These are phyloP conservation scores for Prosopocoilus inquinatus DNA, from an alignment of 2,888 invertebrate species.

Conservation along the genomic window DNA sequence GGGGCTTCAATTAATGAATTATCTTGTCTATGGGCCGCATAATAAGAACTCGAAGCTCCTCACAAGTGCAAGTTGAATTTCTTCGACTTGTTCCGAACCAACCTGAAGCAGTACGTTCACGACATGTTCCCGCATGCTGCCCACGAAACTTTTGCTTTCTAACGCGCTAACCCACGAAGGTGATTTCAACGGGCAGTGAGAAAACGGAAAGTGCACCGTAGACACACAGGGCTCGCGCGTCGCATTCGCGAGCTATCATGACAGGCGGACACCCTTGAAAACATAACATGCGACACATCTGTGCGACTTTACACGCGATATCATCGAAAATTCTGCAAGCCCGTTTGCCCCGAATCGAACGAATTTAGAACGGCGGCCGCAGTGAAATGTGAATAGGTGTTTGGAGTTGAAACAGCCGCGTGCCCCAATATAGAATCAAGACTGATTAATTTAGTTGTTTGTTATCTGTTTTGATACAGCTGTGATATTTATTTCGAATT, in stretches of 20 bases:
- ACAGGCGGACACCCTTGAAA: conserved; percentile 14
- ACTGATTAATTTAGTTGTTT: conserved; percentile 25
- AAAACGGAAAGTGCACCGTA: conserved; percentile 19
- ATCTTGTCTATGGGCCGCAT: too few relatives aligned
- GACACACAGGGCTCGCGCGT: conserved; percentile 9
- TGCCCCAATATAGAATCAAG: conserved; percentile 17
- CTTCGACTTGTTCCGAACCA: neutral
- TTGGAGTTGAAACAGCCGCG: conserved; percentile 11
- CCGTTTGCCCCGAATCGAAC: neutral
- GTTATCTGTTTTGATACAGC: conserved; percentile 4
- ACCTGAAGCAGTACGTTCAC: conserved; percentile 5
- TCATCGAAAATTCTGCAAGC: neutral
- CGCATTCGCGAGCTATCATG: conserved; percentile 19
- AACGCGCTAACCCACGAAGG: conserved; percentile 20
- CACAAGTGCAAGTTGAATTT: too few relatives aligned
- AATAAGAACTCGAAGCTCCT: too few relatives aligned
- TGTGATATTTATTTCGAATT: conserved; percentile 11
- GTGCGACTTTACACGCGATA: neutral
- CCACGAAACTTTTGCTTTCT: conserved; percentile 29
- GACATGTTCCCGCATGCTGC: conserved; percentile 3
- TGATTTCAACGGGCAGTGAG: conserved; percentile 26
- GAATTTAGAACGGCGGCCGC: neutral
- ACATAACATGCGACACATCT: conserved; percentile 16
- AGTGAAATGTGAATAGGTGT: conserved; percentile 29
- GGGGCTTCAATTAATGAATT: too few relatives aligned